Evolutionary conservation across 1,140 invertebrate species (phyloP), one percentile per base, ranked within the genome.

Genomic region (Platyscapa corneri): DNA sequence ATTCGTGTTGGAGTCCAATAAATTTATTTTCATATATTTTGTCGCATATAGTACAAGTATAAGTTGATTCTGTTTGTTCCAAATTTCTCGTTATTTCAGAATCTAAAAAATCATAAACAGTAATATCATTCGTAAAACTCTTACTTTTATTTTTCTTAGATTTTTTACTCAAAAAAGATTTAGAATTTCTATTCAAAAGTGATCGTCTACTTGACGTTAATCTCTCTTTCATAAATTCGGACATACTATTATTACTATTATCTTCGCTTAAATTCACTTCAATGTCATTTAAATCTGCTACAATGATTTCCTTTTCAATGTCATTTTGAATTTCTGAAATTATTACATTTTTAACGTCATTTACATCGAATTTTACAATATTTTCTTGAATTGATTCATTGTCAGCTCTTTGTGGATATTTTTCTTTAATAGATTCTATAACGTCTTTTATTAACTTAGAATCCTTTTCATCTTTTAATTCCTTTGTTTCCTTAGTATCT

Each of bases 1-100:
- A 75, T 83, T 90, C 88, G 46, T 93, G 92, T 16, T 87, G 81
- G 20, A 89, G 83, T 32, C 88, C 89, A 53, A 87, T 82, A 3
- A 90, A 65, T 79, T 90, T 92, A 34, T 80, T 91, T 49, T 90
- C 88, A 76, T 88, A 92, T n/a, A 86, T 87, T 42, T 88, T 86
- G 16, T 80, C 82, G 46, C 92, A 93, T n/a, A 88, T 85, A 5
- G 87, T 86, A n/a, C 92, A 93, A 12, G 76, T 81, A 32, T 90
- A 91, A 0, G 83, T 42, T 27, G 14, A n/a, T 20, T 82, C 72
- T 27, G 49, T 42, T 74, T 20, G 34, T 18, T 82, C 42, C 34
- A 76, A 42, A 56, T 23, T 53, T 39, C 56, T 70, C 3, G 23
- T 72, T 37, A n/a, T 46, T 42, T 86, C 79, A 16, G 76, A 34